These are phyloP conservation scores for Perizoma affinitatum DNA, from an alignment of 2,888 invertebrate species.

Conservation along the genomic window DNA sequence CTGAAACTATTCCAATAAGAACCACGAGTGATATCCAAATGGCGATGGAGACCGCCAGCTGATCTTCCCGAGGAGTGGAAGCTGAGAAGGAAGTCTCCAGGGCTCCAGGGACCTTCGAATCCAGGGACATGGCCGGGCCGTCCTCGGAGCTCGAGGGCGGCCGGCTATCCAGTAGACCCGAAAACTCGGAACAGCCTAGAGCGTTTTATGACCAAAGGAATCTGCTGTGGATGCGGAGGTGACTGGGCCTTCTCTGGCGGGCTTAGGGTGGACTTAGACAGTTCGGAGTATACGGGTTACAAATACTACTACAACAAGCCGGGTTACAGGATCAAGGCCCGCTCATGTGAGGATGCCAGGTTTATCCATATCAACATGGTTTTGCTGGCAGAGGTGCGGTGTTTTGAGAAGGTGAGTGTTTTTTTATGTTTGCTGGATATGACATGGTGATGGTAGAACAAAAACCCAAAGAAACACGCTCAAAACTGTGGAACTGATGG, in stretches of 20 bases:
- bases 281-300: constrained; percentile 81
- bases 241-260: constrained; percentile 75
- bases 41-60: constrained; percentile 77
- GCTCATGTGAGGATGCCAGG: constrained; percentile 85
- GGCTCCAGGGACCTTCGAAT: constrained; percentile 53
- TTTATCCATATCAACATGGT: constrained; percentile 86
- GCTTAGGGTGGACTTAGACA: constrained; percentile 70
- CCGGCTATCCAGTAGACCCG: constrained; percentile 38
- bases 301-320: constrained; percentile 71
- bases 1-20: constrained; percentile 52
- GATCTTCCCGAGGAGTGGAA: constrained; percentile 78
- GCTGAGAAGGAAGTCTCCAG: constrained; percentile 66
- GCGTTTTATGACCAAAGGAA: constrained; percentile 68
- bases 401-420: constrained; percentile 87
- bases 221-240: constrained; percentile 76
- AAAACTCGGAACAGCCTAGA: constrained; percentile 50
- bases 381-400: constrained; percentile 84
- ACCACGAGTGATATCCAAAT: constrained; percentile 82
- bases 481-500: too few relatives aligned
- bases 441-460: too few relatives aligned
- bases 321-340: constrained; percentile 67
- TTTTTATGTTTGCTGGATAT: background rate
- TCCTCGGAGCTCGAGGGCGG: constrained; percentile 69
- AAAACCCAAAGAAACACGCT: too few relatives aligned
- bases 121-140: constrained; percentile 80